Evolutionary conservation across 2,797 vertebrate genomes (phyloP).

Genomic region (Danio jaintianensis): DNA sequence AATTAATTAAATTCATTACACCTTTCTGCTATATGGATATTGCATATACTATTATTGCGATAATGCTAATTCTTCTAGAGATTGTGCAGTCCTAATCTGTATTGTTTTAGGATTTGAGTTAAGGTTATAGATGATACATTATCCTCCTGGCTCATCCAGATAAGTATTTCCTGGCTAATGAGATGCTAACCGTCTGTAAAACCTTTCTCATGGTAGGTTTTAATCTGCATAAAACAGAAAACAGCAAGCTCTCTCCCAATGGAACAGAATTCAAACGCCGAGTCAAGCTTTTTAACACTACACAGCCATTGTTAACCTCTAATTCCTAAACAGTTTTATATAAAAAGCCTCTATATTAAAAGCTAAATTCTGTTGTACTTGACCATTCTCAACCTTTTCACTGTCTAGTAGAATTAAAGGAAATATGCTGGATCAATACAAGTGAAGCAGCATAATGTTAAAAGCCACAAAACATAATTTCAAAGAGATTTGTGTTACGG

Average conservation of each 20-base stretch:
- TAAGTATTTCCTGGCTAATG: background rate
- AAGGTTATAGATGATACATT: background rate
- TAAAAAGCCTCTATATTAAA: background rate
- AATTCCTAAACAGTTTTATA: background rate
- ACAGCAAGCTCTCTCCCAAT: background rate
- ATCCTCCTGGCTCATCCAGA: background rate
- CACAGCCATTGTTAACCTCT: background rate
- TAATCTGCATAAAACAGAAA: too few relatives aligned
- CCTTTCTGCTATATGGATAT: too few relatives aligned
- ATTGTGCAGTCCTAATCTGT: too few relatives aligned
- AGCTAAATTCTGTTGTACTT: background rate
- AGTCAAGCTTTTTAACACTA: background rate
- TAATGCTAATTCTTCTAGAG: too few relatives aligned
- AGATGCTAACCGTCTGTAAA: background rate
- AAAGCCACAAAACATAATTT: background rate
- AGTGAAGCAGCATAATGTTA: background rate
- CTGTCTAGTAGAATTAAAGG: background rate
- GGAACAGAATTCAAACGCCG: background rate
- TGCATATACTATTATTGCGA: too few relatives aligned
- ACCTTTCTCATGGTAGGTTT: background rate
- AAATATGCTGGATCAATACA: background rate
- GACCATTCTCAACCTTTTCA: background rate
- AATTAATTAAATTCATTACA: too few relatives aligned
- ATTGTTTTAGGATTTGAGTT: background rate
- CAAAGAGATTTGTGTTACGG: background rate